Evolutionary conservation across 2,797 vertebrate species (phyloP), one percentile per base, ranked within the genome.

Genomic region (Denticeps clupeoides): DNA sequence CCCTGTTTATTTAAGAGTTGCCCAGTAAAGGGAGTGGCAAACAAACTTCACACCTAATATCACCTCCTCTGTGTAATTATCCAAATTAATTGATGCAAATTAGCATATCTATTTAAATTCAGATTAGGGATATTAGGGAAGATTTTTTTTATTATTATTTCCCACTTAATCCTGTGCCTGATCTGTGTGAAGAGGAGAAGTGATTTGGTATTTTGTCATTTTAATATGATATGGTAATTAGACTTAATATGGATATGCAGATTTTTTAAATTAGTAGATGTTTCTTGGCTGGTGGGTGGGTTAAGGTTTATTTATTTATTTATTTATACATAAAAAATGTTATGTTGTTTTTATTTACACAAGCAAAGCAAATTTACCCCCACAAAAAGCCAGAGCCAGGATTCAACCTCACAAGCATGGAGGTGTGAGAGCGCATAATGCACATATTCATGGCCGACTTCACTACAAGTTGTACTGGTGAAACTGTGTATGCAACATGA

Each of bases 101-200:
- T 83, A 78, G 72, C 80, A 84, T 81, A 78, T 81, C 77, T 77
- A 82, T 84, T 79, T 76, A 77, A 82, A 79, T 80, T 73, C 80
- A 76, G 78, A 73, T 83, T 80, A 71, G 71, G 55, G 69, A 69
- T 76, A 79, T 71, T 72, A 77, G 71, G 62, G 69, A 68, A 71
- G 67, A n/a, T n/a, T n/a, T n/a, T 74, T 81, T 78, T 72, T 74
- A 81, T 81, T 81, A 78, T 81, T 60, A 74, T 63, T 62, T 65
- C 73, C 10, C 16, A n/a, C 68, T 51, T 59, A 71, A 75, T 73
- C 64, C 59, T 56, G 50, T 60, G 65, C 68, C 68, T 69, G 71
- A 77, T 79, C 73, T 62, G 51, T 50, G 59, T 58, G 67, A 41
- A 68, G 77, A 70, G 56, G 47, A 63, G 67, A 71, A 68, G 65